Evolutionary conservation across 1,140 invertebrate species (phyloP).

Genomic region (Drosophila fuyamai): DNA sequence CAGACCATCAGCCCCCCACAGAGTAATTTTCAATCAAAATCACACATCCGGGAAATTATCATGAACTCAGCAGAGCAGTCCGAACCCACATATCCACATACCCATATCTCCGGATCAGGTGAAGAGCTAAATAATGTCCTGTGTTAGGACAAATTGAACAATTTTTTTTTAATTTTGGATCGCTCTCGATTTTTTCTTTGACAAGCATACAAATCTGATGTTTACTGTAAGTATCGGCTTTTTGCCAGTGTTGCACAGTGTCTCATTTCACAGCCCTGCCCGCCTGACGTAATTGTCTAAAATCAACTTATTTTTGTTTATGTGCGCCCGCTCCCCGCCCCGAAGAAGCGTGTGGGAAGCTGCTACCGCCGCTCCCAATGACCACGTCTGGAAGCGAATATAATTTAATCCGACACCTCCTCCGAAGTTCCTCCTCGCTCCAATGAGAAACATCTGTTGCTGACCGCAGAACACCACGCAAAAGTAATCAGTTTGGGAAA

Average conservation of each 20-base stretch:
- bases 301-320: conserved; percentile 66
- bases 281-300: conserved; percentile 59
- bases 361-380: conserved; percentile 8
- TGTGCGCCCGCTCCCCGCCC: conserved; percentile 32
- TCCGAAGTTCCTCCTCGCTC: conserved; percentile 8
- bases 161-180: not conserved
- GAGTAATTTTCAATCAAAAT: conserved; percentile 83
- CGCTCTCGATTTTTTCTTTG: not conserved
- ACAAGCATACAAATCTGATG: not conserved
- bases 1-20: conserved; percentile 68
- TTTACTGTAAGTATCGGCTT: conserved; percentile 15
- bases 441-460: conserved; percentile 26
- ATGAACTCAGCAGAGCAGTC: conserved; percentile 73
- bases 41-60: conserved; percentile 81
- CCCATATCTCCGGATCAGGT: conserved; percentile 18
- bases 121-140: conserved; percentile 34
- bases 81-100: not conserved
- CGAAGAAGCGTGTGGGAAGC: conserved; percentile 1
- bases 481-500: conserved; percentile 18
- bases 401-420: conserved; percentile 1
- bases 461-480: conserved; percentile 4
- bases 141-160: too few relatives aligned
- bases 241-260: conserved; percentile 26
- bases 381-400: conserved; percentile 15
- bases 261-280: conserved; percentile 11